These are phyloP conservation scores for Gnatocerus cornutus DNA, from an alignment of 2,888 invertebrate species.

Conservation along the genomic window DNA sequence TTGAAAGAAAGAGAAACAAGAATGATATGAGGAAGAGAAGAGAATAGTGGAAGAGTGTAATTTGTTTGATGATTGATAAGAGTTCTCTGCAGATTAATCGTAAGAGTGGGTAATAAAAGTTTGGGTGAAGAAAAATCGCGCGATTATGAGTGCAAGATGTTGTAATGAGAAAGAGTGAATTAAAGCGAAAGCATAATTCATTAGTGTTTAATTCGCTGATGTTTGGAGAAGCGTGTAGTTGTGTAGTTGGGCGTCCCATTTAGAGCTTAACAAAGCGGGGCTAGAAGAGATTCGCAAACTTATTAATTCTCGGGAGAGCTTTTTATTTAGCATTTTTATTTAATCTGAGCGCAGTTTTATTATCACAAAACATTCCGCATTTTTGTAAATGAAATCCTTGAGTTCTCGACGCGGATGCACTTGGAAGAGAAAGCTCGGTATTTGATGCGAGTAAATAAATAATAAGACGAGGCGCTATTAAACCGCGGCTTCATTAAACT, in stretches of 20 bases:
- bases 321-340: constrained; percentile 71
- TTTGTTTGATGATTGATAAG: constrained; percentile 23
- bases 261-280: constrained; percentile 46
- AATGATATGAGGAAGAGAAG: not conserved
- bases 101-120: constrained; percentile 18
- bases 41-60: not conserved
- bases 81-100: constrained; percentile 16
- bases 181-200: constrained; percentile 48
- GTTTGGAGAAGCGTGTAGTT: constrained; percentile 46
- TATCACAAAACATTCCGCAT: constrained; percentile 70
- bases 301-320: constrained; percentile 69
- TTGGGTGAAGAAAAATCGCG: constrained; percentile 17
- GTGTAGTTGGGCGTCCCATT: constrained; percentile 36
- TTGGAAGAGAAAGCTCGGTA: constrained; percentile 53
- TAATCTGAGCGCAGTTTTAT: constrained; percentile 70
- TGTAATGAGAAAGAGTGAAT: constrained; percentile 41
- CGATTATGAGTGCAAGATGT: constrained; percentile 31
- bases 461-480: constrained; percentile 64
- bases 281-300: constrained; percentile 64
- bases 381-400: constrained; percentile 70
- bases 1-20: not conserved
- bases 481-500: constrained; percentile 70
- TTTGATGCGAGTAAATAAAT: constrained; percentile 67
- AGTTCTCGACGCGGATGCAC: constrained; percentile 42
- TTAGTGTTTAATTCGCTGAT: constrained; percentile 48